phyloP scores from a whole-genome alignment of 2,888 invertebrate species.

The Hydraecia micacea region DNA sequence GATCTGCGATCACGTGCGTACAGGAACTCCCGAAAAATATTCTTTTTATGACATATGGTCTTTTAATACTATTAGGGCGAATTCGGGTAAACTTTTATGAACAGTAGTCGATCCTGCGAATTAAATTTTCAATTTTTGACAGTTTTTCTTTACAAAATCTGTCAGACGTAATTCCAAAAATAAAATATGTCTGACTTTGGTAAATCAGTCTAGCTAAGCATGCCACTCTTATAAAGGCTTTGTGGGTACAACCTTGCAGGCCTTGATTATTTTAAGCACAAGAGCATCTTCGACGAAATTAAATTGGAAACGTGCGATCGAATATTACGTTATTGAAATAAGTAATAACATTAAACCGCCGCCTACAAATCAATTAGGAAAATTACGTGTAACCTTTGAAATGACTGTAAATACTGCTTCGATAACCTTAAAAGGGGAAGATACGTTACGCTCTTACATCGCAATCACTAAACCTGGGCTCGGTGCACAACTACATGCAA shows the following conservation, averaged over 20 bases:
- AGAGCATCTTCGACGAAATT: slow-evolving; percentile 26
- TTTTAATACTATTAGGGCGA: neutral
- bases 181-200: neutral
- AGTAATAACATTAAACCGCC: neutral
- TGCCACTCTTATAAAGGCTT: neutral
- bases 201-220: neutral
- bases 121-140: neutral
- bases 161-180: neutral
- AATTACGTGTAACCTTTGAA: slow-evolving; percentile 28
- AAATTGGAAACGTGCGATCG: slow-evolving; percentile 44
- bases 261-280: slow-evolving; percentile 38
- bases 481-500: neutral
- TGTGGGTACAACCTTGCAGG: slow-evolving; percentile 1
- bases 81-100: neutral
- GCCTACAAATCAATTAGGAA: slow-evolving; percentile 35
- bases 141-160: neutral
- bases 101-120: neutral
- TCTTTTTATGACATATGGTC: neutral
- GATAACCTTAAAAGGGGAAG: neutral
- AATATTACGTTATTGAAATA: slow-evolving; percentile 30
- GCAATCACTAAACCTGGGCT: too few relatives aligned
- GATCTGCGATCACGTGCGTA: neutral
- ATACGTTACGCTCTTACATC: neutral
- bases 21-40: neutral
- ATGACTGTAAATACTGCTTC: neutral